Percentiles rank a stretch among this genome's conserved stretches.
phyloP scores from a whole-genome alignment of 2,113 vertebrate species.

The Microcebus griseorufus region DNA sequence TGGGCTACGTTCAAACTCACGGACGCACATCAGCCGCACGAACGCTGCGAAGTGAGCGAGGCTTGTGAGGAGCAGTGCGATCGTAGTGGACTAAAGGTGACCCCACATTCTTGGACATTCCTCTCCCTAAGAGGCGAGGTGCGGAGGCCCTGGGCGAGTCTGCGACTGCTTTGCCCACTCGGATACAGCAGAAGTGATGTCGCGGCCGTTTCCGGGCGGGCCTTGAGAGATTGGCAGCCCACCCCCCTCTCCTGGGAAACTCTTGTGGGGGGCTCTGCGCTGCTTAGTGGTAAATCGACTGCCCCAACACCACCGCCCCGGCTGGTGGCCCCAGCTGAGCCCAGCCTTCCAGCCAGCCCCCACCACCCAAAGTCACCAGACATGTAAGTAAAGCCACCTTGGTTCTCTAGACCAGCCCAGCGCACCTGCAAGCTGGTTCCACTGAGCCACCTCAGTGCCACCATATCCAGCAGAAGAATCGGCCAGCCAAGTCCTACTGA shows the following conservation, averaged over 20 bases:
- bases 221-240: neutral
- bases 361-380: neutral
- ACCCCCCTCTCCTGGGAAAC: neutral
- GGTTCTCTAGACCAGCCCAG: neutral
- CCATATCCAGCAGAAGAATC: neutral
- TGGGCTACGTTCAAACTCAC: neutral
- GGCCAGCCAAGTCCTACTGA: neutral
- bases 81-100: neutral
- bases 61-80: neutral
- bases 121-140: neutral
- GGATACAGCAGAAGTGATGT: neutral
- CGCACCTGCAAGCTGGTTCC: neutral
- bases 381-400: neutral
- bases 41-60: too few relatives aligned
- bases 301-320: accelerated
- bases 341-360: neutral
- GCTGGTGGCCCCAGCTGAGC: neutral
- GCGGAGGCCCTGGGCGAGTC: neutral
- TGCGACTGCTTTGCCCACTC: neutral
- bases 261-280: neutral
- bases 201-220: neutral
- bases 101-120: accelerated
- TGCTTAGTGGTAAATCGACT: neutral
- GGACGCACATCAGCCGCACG: accelerated
- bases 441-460: neutral